A percentile compares a stretch with the other conserved stretches of the same genome.
These are phyloP conservation scores for Acropora yongei DNA, from an alignment of 64 coral and sea anemone genomes.

Conservation along the genomic window DNA sequence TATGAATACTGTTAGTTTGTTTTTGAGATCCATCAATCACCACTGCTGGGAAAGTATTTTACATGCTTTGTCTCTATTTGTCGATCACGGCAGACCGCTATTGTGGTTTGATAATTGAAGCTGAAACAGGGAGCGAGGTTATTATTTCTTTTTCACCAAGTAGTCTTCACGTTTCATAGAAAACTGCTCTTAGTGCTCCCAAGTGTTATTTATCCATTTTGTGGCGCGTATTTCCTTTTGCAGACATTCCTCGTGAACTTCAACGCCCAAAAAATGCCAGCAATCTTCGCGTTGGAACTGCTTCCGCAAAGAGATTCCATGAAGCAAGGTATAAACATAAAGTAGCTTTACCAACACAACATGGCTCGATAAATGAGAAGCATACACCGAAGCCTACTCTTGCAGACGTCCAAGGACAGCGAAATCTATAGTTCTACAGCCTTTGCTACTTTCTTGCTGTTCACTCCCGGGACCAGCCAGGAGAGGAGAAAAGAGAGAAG, in stretches of 20 bases:
- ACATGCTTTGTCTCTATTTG: no score
- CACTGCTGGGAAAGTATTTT: no score
- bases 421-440: not conserved
- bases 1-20: no score
- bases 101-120: no score
- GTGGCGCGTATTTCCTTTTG: not conserved
- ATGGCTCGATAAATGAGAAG: not conserved
- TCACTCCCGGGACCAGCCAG: not conserved
- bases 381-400: not conserved
- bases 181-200: no score
- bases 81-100: no score
- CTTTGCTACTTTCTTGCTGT: not conserved
- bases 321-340: not conserved
- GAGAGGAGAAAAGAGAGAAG: not conserved
- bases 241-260: not conserved
- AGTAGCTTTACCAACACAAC: not conserved
- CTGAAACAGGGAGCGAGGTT: no score
- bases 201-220: not conserved
- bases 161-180: no score
- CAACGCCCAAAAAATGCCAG: slow-evolving; percentile 13
- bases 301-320: not conserved
- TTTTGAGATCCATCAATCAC: no score
- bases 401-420: not conserved
- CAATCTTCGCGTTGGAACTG: not conserved
- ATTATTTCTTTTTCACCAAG: no score